Conservation (phyloP, 2,888 invertebrate species). For the Drosophila algonquin region DNA sequence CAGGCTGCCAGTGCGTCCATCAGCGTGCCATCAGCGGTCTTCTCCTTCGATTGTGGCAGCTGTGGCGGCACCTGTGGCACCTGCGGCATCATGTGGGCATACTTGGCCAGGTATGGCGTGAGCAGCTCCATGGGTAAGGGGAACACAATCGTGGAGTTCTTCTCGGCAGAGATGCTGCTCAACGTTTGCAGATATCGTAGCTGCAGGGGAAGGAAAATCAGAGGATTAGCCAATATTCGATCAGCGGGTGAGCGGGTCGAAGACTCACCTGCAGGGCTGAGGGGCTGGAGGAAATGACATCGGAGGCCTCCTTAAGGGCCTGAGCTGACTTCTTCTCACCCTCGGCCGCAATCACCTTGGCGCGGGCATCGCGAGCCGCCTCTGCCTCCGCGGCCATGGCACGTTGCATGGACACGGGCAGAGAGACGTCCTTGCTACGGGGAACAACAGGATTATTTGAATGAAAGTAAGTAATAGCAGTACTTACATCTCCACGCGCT, state of each 20-base stretch:
- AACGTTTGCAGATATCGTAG: slow-evolving; percentile 95
- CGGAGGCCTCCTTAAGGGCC: slow-evolving; percentile 92
- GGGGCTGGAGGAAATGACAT: slow-evolving; percentile 90
- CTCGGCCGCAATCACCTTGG: slow-evolving; percentile 89
- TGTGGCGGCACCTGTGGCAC: slow-evolving; percentile 6
- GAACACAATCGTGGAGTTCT: slow-evolving; percentile 97
- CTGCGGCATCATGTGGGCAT: slow-evolving; percentile 45
- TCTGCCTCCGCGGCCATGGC: slow-evolving; percentile 94
- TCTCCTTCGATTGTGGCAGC: slow-evolving; percentile 11
- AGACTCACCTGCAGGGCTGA: slow-evolving; percentile 86
- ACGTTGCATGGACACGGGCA: slow-evolving; percentile 90
- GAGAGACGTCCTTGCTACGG: slow-evolving; percentile 90
- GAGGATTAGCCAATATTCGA: not conserved
- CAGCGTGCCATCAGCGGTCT: slow-evolving; percentile 5
- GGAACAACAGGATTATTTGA: not conserved
- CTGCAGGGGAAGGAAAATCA: slow-evolving; percentile 81
- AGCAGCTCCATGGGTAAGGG: slow-evolving; percentile 94
- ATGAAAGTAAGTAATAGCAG: not conserved
- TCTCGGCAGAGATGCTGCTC: slow-evolving; percentile 95
- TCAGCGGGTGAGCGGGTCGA: not conserved
- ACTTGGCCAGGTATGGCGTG: slow-evolving; percentile 79
- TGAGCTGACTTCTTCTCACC: slow-evolving; percentile 93
- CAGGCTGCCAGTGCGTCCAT: slow-evolving; percentile 30
- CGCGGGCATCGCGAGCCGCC: slow-evolving; percentile 89
- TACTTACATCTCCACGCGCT: slow-evolving; percentile 96